Evolutionary conservation across 2,113 vertebrate species (phyloP).

Genomic region (Hemicordylus capensis): DNA sequence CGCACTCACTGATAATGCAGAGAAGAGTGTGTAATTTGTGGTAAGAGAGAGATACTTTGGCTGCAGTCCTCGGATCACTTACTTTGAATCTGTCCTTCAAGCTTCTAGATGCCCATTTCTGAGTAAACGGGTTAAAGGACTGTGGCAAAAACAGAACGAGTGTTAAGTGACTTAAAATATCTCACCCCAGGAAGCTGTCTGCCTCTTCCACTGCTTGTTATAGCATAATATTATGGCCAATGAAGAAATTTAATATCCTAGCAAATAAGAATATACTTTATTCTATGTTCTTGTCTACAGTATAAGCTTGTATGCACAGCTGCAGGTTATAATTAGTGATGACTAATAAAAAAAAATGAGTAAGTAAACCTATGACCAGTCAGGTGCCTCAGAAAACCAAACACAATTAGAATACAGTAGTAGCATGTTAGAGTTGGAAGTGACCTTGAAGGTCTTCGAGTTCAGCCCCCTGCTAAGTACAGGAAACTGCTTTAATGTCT

Average conservation of each 20-base stretch:
- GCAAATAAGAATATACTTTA: slow-evolving; percentile 1
- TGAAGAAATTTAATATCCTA: background rate
- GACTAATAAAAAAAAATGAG: slow-evolving; percentile 16
- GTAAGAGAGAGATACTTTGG: background rate
- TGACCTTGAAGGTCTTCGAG: no score
- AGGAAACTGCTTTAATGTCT: no score
- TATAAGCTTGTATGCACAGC: background rate
- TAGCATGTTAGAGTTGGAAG: no score
- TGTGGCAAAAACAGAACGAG: background rate
- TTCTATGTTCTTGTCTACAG: background rate
- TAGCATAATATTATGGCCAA: background rate
- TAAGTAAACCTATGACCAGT: background rate
- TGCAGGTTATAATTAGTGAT: background rate
- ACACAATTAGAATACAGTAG: no score
- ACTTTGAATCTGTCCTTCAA: background rate
- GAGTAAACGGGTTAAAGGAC: slow-evolving; percentile 20
- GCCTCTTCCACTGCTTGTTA: background rate
- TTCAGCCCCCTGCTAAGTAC: no score
- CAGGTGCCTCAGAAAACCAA: background rate
- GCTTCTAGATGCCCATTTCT: background rate
- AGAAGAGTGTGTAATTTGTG: background rate
- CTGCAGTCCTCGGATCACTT: background rate
- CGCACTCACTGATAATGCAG: slow-evolving; percentile 2
- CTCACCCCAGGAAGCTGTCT: background rate
- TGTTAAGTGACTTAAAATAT: background rate